Evolutionary conservation across 1,140 invertebrate species (phyloP).

Genomic region (Yoshiicerus persimilis): DNA sequence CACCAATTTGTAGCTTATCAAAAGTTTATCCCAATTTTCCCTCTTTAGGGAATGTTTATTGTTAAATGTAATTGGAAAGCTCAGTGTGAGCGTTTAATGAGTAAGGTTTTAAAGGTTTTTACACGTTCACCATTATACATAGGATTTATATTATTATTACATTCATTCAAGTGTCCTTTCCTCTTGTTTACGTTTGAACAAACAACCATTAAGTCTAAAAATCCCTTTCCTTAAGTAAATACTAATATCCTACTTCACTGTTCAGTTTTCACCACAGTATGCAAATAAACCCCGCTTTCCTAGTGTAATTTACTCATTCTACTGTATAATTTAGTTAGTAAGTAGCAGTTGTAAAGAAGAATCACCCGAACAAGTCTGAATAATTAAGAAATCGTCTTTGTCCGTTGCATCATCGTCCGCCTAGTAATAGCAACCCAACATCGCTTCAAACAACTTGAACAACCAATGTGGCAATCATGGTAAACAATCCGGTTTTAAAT

Average conservation of each 20-base stretch:
- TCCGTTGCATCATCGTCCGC: background rate
- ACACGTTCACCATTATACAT: background rate
- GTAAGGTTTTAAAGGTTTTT: constrained; percentile 14
- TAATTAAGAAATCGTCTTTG: background rate
- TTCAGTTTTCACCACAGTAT: background rate
- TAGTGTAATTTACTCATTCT: background rate
- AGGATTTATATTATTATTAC: background rate
- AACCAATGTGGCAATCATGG: background rate
- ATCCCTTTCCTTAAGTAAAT: background rate
- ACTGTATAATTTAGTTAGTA: background rate
- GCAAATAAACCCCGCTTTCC: background rate
- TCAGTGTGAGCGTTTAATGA: background rate
- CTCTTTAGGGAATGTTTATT: background rate
- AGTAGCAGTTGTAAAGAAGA: background rate
- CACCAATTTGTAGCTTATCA: background rate
- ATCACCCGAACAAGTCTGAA: background rate
- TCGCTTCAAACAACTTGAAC: background rate
- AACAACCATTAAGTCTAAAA: background rate
- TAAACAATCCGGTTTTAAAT: background rate
- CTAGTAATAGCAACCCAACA: too few species aligned
- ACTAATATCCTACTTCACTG: background rate
- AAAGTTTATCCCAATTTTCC: background rate
- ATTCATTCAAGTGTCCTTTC: background rate
- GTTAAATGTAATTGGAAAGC: background rate
- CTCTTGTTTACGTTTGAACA: background rate